Evolutionary conservation across 2,113 vertebrate genomes (phyloP).

Genomic region (Octodon degus): DNA sequence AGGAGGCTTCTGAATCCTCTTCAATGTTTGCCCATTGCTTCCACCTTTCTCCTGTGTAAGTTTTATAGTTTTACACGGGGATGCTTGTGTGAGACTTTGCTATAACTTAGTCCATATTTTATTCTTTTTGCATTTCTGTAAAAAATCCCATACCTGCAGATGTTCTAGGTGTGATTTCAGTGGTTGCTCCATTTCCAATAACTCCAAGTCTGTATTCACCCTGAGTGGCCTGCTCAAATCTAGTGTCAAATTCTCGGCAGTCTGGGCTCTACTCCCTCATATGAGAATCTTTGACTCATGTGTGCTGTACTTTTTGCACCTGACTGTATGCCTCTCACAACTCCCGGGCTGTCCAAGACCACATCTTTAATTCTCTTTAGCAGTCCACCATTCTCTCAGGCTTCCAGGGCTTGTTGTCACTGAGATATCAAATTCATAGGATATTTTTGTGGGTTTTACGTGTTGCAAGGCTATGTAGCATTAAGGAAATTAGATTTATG

Average conservation of each 20-base stretch:
- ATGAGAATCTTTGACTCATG: no score
- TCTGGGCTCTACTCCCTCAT: neutral
- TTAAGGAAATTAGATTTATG: neutral
- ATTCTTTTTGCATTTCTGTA: neutral
- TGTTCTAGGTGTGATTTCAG: neutral
- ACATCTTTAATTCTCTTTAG: neutral
- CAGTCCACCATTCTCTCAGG: neutral
- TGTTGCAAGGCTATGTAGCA: neutral
- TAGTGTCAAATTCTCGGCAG: neutral
- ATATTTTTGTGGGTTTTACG: neutral
- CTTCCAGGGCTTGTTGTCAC: neutral
- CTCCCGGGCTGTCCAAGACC: neutral
- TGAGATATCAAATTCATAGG: neutral
- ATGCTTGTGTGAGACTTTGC: neutral
- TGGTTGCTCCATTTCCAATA: neutral
- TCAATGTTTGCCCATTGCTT: fast-evolving
- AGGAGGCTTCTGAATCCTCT: neutral
- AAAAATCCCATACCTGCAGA: neutral
- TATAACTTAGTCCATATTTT: neutral
- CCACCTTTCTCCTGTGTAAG: neutral
- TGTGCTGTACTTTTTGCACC: neutral
- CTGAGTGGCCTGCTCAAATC: neutral
- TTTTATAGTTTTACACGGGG: fast-evolving
- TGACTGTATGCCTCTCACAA: neutral
- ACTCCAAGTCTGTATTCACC: neutral